Conservation (phyloP, 1,140 invertebrate species). For the Charaxes varanes region DNA sequence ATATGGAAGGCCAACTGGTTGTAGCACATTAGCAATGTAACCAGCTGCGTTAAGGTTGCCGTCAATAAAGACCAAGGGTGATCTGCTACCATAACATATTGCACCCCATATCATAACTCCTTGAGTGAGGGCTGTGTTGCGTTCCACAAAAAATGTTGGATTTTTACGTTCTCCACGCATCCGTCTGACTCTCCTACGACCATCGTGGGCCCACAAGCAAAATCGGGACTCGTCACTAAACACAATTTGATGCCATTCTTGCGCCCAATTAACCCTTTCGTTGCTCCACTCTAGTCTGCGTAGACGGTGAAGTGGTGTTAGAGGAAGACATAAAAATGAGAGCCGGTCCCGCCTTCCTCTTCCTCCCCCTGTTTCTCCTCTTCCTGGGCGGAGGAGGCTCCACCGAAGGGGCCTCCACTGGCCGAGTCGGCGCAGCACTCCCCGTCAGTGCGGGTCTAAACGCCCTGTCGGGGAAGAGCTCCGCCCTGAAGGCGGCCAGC, state of each 20-base stretch:
- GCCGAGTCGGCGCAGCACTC: slow-evolving; percentile 1
- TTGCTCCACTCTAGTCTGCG: neutral
- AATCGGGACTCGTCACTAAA: neutral
- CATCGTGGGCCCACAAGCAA: neutral
- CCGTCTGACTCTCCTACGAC: neutral
- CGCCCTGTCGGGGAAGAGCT: no score
- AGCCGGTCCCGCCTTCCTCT: slow-evolving; percentile 1
- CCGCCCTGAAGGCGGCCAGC: no score
- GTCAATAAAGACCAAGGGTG: neutral
- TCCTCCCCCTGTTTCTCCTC: slow-evolving; percentile 1
- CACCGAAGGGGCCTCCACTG: slow-evolving; percentile 2
- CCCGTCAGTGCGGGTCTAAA: neutral
- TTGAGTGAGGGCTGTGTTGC: neutral
- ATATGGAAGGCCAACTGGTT: neutral
- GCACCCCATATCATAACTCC: neutral
- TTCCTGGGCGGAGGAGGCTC: slow-evolving; percentile 3
- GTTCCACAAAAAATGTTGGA: neutral
- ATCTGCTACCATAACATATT: neutral
- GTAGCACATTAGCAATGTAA: neutral
- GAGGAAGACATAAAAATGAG: no score
- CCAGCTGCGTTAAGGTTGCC: neutral
- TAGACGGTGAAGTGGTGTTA: neutral
- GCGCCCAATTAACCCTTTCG: neutral
- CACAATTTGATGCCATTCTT: neutral
- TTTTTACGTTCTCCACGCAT: neutral